Evolutionary conservation across 2,113 vertebrate genomes (phyloP).

Genomic region (Phalacrocorax brasilianus): DNA sequence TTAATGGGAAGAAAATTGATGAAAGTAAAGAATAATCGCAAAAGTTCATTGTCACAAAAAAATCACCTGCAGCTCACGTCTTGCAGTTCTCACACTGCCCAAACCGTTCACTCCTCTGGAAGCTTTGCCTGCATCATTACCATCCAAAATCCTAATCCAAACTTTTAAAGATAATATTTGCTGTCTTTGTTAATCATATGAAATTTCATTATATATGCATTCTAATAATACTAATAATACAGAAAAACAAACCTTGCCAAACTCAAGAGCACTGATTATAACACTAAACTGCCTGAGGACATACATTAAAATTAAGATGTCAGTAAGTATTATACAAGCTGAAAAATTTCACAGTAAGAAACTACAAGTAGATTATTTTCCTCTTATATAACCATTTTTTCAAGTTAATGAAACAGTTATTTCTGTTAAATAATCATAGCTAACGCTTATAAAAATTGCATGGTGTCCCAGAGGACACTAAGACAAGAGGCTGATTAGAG

Average conservation of each 20-base stretch:
- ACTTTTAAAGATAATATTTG: not conserved
- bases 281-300: not conserved
- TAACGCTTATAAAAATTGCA: constrained; percentile 17
- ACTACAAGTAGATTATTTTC: not conserved
- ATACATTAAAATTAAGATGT: not conserved
- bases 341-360: not conserved
- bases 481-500: not conserved
- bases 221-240: not conserved
- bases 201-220: not conserved
- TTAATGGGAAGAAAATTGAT: not conserved
- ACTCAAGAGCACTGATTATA: not conserved
- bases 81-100: not conserved
- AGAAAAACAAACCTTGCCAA: not conserved
- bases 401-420: not conserved
- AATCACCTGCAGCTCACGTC: accelerated
- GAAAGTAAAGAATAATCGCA: not conserved
- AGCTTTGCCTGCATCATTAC: not conserved
- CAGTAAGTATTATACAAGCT: constrained; percentile 9
- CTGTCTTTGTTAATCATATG: not conserved
- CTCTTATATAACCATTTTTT: not conserved
- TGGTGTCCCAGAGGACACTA: not conserved
- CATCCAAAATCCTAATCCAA: not conserved
- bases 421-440: constrained; percentile 31
- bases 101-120: not conserved
- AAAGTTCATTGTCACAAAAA: not conserved